A percentile compares a stretch with the other conserved stretches of the same genome.
phyloP scores from a whole-genome alignment of 2,113 vertebrate genomes.

The Miniopterus natalensis region DNA sequence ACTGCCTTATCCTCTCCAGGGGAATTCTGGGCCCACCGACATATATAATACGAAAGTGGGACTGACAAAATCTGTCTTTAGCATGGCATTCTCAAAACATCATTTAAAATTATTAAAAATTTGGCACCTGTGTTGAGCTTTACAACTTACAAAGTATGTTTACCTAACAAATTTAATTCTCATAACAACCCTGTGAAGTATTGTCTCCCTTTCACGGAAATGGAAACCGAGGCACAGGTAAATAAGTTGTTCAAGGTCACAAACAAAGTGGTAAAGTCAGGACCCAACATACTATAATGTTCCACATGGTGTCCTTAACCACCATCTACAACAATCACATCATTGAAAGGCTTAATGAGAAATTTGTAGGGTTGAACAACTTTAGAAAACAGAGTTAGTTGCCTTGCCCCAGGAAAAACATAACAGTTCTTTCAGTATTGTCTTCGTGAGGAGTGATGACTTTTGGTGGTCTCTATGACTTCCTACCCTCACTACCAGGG shows the following conservation, averaged over 20 bases:
- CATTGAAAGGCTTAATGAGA: background rate
- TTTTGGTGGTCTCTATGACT: background rate
- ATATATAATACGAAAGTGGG: background rate
- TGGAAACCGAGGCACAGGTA: background rate
- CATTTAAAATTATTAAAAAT: background rate
- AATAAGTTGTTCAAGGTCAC: background rate
- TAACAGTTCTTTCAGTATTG: background rate
- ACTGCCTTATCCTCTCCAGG: no score
- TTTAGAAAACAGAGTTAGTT: background rate
- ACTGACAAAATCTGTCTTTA: background rate
- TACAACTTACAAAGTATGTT: conserved; percentile 15
- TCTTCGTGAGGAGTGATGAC: background rate
- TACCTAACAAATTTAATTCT: background rate
- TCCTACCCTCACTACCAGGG: background rate
- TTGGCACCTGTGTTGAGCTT: background rate
- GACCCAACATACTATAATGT: background rate
- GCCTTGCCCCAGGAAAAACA: background rate
- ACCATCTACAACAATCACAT: rapidly evolving
- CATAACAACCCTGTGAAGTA: background rate
- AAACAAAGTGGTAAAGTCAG: background rate
- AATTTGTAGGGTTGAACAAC: background rate
- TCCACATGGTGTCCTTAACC: background rate
- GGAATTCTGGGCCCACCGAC: background rate
- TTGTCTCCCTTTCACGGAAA: background rate
- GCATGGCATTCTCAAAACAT: background rate